Base-by-base conservation (phyloP, 2,888 invertebrate species). In the Drosophila paracracens region DNA sequence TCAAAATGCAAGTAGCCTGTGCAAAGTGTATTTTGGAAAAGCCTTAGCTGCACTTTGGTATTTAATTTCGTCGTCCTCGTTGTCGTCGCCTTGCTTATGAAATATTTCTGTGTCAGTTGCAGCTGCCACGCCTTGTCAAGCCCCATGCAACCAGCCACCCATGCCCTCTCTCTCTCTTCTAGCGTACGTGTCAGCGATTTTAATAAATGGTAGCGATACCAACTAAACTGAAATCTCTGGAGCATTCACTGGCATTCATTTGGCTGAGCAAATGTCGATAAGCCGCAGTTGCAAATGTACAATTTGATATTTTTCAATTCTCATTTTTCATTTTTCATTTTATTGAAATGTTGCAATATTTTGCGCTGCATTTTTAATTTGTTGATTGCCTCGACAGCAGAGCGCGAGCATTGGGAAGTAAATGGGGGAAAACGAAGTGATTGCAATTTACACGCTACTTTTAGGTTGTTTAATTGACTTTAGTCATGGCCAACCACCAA, bases 1-100 rank as follows among this genome's bases (percentile, higher is more conserved):
- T 1, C 27, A 29, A 38, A 54, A 13, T 8, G 33, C 33, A 25
- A 38, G n/a, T 36, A 6, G 35, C 10, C 5, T 8, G 13, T 7
- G 29, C 16, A 21, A 31, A 68, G 67, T 36, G 62, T 70, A 46
- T 74, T 69, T 21, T 16, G 21, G 46, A 25, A 46, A 27, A 40
- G 65, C 40, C 50, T 70, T 65, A 36, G 50, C 65, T 59, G 72
- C 84, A 50, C 65, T 86, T 83, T 86, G 83, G 81, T 79, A 88
- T 86, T 86, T 88, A 83, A 86, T 81, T 88, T 82, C 79, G 53
- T 59, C 53, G 66, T 64, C 51, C 51, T 62, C 46, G 21, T 0
- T 21, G 61, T 72, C 25, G 72, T 62, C 50, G 74, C 40, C 60
- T 72, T 78, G 72, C 78, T 84, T 83, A 86, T 85, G 74, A 79